Conservation (phyloP, 2,888 invertebrate genomes). For the Drosophila neonasuta region DNA sequence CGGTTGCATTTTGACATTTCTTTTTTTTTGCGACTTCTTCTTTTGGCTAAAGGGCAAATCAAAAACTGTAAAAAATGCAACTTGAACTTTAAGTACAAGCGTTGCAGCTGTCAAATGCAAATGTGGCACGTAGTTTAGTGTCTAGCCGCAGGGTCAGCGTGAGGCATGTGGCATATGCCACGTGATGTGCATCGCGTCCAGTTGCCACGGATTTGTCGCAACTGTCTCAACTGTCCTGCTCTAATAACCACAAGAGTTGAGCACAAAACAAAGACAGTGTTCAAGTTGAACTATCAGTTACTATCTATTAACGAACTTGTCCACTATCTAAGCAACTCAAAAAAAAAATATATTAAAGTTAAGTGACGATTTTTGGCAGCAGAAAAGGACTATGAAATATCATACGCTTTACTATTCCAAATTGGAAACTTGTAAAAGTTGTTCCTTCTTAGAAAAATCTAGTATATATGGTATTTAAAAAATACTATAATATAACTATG, state of each 20-base stretch:
- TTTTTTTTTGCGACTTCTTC: conserved; percentile 1
- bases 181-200: conserved; percentile 23
- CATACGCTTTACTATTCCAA: neutral
- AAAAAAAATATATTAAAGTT: too few relatives aligned
- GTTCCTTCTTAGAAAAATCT: too few relatives aligned
- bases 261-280: conserved; percentile 4
- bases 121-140: conserved; percentile 43
- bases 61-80: conserved; percentile 48
- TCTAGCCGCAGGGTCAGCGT: neutral
- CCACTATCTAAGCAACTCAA: too few relatives aligned
- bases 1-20: conserved; percentile 32
- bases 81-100: conserved; percentile 23
- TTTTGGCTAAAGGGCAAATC: conserved; percentile 55
- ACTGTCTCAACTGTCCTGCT: neutral
- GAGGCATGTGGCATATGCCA: neutral
- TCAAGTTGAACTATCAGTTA: too few relatives aligned
- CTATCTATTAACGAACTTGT: too few relatives aligned
- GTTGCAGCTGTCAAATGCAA: conserved; percentile 28
- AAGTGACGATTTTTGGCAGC: too few relatives aligned
- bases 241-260: conserved; percentile 18
- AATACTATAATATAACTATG: too few relatives aligned
- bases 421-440: too few relatives aligned
- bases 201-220: conserved; percentile 25
- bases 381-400: neutral
- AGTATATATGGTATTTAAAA: too few relatives aligned